Base-by-base conservation (phyloP, 2,888 invertebrate species). In the Conus canariensis region DNA sequence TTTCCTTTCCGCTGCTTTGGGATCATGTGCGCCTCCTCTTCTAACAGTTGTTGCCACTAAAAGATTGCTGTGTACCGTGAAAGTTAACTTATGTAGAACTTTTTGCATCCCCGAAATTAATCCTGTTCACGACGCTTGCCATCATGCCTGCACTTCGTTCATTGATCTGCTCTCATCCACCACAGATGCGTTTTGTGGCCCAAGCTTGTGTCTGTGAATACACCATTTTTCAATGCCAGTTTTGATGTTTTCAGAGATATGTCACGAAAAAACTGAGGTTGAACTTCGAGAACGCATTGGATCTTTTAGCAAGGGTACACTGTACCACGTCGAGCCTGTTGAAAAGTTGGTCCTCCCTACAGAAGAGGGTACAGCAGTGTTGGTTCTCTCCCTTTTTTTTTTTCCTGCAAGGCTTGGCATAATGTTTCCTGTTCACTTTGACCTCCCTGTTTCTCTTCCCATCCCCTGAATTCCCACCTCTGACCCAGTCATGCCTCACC, bases 301-400 rank as follows among this genome's bases (percentile, higher is more conserved):
- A n/a, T 92, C 92, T 16, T 94, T 94, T 90, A 92, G 92, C 90
- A 91, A 90, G 89, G 88, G 86, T 12, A 89, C 91, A 83, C 87
- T 94, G 86, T 93, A 93, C 87, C 93, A 92, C 88, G 89, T 94
- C 45, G 91, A 92, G 12, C 92, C 92, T 0, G 89, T 88, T 30
- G 94, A 94, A 92, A 94, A 94, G 90, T 93, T 91, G 90, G 90
- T 91, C 16, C 90, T 94, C 30, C 94, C 94, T 19, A 92, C 91
- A 77, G 91, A 92, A 88, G 92, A 91, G 91, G 93, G 94, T 93
- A 90, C 89, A 59, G 80, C 25, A 45, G 77, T n/a, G 74, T 74
- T 59, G 85, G 25, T 85, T 59, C 7, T 85, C 60, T 60, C 60
- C 59, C 60, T 85, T 85, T 10, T 25, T 22, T 25, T 22, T 70